Percentiles rank a stretch among this genome's conserved stretches.
Conservation (phyloP, 2,888 invertebrate species). For the Rapana venosa region DNA sequence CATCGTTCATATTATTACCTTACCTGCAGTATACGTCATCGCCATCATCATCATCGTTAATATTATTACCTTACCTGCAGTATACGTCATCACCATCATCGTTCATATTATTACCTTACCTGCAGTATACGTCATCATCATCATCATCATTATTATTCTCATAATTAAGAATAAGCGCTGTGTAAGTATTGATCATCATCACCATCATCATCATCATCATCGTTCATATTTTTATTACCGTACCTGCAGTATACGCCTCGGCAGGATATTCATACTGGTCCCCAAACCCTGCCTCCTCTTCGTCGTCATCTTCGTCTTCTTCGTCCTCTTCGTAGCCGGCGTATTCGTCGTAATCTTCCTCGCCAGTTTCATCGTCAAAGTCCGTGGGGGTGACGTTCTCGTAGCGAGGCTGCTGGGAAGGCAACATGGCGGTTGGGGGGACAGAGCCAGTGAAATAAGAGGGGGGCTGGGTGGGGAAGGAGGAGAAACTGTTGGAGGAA, state of each 20-base stretch:
- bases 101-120: no score
- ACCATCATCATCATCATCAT: no score
- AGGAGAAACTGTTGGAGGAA: neutral
- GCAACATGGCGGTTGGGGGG: neutral
- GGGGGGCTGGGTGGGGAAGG: constrained; percentile 5
- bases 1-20: no score
- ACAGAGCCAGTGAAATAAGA: neutral
- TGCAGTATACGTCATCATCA: no score
- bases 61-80: no score
- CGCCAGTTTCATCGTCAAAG: constrained; percentile 49
- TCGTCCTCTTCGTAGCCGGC: constrained; percentile 60
- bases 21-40: no score
- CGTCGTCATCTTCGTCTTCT: constrained; percentile 52
- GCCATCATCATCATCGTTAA: no score
- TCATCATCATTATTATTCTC: no score
- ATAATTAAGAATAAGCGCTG: no score
- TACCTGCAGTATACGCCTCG: neutral
- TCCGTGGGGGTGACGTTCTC: constrained; percentile 44
- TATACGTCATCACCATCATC: no score
- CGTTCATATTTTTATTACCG: neutral
- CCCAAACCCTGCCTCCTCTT: constrained; percentile 55
- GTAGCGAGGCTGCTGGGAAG: neutral
- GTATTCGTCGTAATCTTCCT: constrained; percentile 52
- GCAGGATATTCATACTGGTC: constrained; percentile 47
- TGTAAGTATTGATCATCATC: no score